These are phyloP conservation scores for Drosophila kuntzei DNA, from an alignment of 2,888 invertebrate species.

Conservation along the genomic window DNA sequence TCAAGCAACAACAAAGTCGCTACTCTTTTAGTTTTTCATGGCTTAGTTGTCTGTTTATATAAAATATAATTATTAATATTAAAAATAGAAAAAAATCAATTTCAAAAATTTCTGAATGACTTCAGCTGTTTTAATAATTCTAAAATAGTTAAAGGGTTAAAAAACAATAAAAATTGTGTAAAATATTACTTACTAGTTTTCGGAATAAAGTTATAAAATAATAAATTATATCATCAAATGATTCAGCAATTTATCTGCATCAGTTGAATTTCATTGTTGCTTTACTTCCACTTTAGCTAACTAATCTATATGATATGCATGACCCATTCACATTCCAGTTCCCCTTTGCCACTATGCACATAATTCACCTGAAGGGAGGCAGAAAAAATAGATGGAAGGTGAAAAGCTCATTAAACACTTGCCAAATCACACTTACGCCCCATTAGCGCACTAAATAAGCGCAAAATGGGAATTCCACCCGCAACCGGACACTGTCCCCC, in stretches of 20 bases:
- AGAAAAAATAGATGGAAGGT: constrained; percentile 29
- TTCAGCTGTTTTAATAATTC: not conserved
- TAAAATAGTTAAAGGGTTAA: not conserved
- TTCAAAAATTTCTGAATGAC: too few relatives aligned
- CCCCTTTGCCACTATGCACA: constrained; percentile 8
- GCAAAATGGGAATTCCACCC: constrained; percentile 56
- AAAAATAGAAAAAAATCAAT: not conserved
- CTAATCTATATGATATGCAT: constrained; percentile 24
- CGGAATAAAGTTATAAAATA: constrained; percentile 9
- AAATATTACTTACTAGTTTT: not conserved
- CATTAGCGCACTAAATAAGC: constrained; percentile 77
- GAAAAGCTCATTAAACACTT: constrained; percentile 78
- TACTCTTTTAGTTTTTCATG: too few relatives aligned
- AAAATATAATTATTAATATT: not conserved
- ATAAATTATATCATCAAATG: not conserved
- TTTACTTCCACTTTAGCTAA: constrained; percentile 7
- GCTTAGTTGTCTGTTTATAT: not conserved
- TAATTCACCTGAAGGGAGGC: constrained; percentile 36
- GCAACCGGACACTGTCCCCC: constrained; percentile 5
- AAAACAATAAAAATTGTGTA: not conserved
- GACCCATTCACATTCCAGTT: not conserved
- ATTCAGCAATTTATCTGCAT: not conserved
- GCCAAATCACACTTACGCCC: constrained; percentile 77
- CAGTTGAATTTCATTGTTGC: not conserved
- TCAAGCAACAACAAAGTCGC: too few relatives aligned